Base-by-base conservation (phyloP, 2,888 invertebrate genomes). In the Limnephilus lunatus region DNA sequence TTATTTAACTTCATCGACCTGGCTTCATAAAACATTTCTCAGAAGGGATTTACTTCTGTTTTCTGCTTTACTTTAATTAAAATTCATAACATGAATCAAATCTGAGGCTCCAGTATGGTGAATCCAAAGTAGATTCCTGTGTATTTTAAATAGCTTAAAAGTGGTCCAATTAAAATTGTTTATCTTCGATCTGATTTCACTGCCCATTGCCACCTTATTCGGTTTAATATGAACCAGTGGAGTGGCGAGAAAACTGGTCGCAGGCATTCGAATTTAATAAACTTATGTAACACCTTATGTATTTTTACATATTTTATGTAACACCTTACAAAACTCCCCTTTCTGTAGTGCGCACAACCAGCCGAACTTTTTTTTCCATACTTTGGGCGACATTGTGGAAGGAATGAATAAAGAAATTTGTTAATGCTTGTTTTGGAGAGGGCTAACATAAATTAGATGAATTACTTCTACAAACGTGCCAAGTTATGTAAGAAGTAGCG, bases 121-220 rank as follows among this genome's bases (percentile, higher is more conserved):
- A 82, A 30, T 44, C 30, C 12, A 15, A 86, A 86, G 48, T 86
- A 86, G 39, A 48, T 86, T 86, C 30, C 30, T 86, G 30, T 86
- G 85, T 86, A 44, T 86, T 44, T 86, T 14, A 44, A 68, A 87
- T 87, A 31, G 85, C 86, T 30, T 30, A 87, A 80, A 81, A 86
- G 86, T 68, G 85, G 91, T 86, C 91, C 91, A 91, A 91, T 91
- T 91, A 91, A 91, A 91, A 25, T 48, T 19, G 39, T 44, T 83
- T 91, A 91, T 91, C 91, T 81, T 31, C 30, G 91, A 91, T 87
- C 91, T 91, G 86, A 87, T 91, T 91, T 87, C 80, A 81, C 81
- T 25, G 39, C 31, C 87, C 85, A 91, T 91, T 91, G 87, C 87
- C 91, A 91, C 91, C 91, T 91, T 87, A 39, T n/a, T 53, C n/a